Percentiles rank a stretch among this genome's conserved stretches.
These are phyloP conservation scores for Drosophila pruinosa DNA, from an alignment of 1,140 invertebrate genomes.

Conservation along the genomic window DNA sequence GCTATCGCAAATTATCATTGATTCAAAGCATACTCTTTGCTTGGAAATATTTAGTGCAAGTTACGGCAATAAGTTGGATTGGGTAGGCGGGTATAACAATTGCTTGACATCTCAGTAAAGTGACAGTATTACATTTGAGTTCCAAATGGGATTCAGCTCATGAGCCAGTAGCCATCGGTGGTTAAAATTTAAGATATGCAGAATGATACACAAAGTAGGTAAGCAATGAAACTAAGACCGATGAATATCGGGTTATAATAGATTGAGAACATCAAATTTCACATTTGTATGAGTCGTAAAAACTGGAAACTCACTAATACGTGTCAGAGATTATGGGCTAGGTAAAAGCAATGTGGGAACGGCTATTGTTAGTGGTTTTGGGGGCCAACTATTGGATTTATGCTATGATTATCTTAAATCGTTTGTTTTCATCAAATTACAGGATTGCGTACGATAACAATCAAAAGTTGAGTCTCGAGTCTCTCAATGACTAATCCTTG, in stretches of 20 bases:
- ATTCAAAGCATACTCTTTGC: background rate
- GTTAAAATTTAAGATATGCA: constrained; percentile 37
- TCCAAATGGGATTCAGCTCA: background rate
- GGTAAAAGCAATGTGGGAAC: constrained; percentile 10
- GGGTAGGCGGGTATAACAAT: too few species aligned
- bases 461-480: constrained; percentile 44
- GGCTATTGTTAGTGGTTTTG: constrained; percentile 33
- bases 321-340: constrained; percentile 29
- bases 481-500: constrained; percentile 57
- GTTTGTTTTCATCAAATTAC: constrained; percentile 82
- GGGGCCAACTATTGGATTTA: constrained; percentile 55
- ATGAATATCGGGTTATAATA: constrained; percentile 58
- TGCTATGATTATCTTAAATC: constrained; percentile 78
- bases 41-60: constrained; percentile 36
- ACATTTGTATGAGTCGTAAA: constrained; percentile 36
- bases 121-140: constrained; percentile 9
- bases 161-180: constrained; percentile 16
- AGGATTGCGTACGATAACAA: constrained; percentile 82
- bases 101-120: constrained; percentile 8
- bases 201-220: constrained; percentile 22
- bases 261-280: constrained; percentile 51
- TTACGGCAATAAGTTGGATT: constrained; percentile 16
- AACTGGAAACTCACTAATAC: constrained; percentile 26
- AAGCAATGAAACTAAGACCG: background rate
- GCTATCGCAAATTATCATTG: constrained; percentile 29